A percentile compares a stretch with the other conserved stretches of the same genome.
These are phyloP conservation scores for Acleris sparsana DNA, from an alignment of 2,888 invertebrate species.

Conservation along the genomic window DNA sequence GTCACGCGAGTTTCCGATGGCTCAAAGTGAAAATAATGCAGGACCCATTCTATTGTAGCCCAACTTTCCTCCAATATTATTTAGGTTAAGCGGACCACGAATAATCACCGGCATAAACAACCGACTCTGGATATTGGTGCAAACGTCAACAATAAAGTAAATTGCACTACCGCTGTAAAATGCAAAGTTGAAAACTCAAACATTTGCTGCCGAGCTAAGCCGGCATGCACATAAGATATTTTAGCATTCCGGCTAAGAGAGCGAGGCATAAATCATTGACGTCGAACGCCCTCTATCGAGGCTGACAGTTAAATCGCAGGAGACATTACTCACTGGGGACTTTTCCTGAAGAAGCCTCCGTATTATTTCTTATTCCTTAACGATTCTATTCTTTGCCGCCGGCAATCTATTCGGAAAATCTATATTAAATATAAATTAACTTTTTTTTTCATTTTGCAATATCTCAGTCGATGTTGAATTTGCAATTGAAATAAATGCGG, in stretches of 20 bases:
- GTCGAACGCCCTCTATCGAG: slow-evolving; percentile 46
- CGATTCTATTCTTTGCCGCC: slow-evolving; percentile 17
- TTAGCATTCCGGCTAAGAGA: slow-evolving; percentile 37
- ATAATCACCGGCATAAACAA: slow-evolving; percentile 16
- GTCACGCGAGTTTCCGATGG: too few species aligned
- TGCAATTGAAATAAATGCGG: slow-evolving; percentile 32
- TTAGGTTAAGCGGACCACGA: neutral
- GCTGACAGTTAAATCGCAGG: slow-evolving; percentile 58
- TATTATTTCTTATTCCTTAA: slow-evolving; percentile 20
- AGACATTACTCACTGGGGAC: slow-evolving; percentile 65
- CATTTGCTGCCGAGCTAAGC: slow-evolving; percentile 44
- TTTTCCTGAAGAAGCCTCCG: slow-evolving; percentile 41
- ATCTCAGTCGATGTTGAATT: slow-evolving; percentile 10
- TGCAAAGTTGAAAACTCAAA: slow-evolving; percentile 47
- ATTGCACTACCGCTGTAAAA: slow-evolving; percentile 37
- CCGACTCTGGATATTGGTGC: slow-evolving; percentile 19
- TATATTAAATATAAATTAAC: slow-evolving; percentile 12
- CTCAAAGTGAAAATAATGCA: too few species aligned
- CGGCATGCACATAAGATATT: slow-evolving; percentile 39
- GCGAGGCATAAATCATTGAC: slow-evolving; percentile 45
- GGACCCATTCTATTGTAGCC: too few species aligned
- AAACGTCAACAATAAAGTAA: slow-evolving; percentile 32
- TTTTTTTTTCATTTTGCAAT: slow-evolving; percentile 8
- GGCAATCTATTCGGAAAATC: slow-evolving; percentile 9
- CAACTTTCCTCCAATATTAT: too few species aligned